Base-by-base conservation (phyloP, 2,113 vertebrate genomes). In the Cephalopterus ornatus region DNA sequence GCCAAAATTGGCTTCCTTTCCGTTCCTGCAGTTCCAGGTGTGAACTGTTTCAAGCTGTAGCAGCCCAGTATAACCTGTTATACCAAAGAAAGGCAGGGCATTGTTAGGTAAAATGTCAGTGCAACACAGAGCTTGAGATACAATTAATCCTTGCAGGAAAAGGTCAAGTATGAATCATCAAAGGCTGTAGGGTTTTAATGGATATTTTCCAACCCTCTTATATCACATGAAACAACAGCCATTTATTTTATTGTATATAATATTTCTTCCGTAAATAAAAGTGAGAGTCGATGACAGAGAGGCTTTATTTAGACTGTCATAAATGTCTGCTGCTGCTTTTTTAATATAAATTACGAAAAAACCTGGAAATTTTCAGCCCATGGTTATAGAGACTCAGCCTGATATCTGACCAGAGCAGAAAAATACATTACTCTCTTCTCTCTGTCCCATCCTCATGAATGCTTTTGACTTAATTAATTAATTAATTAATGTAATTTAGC, bases 161-260 rank as follows among this genome's bases (percentile, higher is more conserved):
- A 93, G 59, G 92, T 93, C 93, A 93, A 23, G 13, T 23, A n/a
- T 95, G 88, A 94, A 77, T 92, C 90, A 95, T 28, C 52, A 67
- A 33, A 63, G 42, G 20, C 68, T 83, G 50, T 14, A 59, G 52
- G 39, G 9, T 81, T 93, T 88, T 90, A 65, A 78, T 19, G 32
- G 92, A 15, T 88, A 26, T 74, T 94, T 96, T 42, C 65, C 42
- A 92, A 17, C 8, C 14, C 14, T 80, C 33, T 63, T 44, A 21
- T 32, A 80, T 62, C 61, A 33, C 35, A 20, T 12, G 32, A 52
- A 89, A 80, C 23, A 92, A 72, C 39, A 88, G 63, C 23, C 39
- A n/a, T 86, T 82, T 78, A 55, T 92, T 94, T 94, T 80, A 59
- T n/a, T 52, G 24, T 59, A n/a, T 55, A 44, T 20, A 74, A 85